Conservation (phyloP, 2,888 invertebrate species). For the Pollenia amentaria region DNA sequence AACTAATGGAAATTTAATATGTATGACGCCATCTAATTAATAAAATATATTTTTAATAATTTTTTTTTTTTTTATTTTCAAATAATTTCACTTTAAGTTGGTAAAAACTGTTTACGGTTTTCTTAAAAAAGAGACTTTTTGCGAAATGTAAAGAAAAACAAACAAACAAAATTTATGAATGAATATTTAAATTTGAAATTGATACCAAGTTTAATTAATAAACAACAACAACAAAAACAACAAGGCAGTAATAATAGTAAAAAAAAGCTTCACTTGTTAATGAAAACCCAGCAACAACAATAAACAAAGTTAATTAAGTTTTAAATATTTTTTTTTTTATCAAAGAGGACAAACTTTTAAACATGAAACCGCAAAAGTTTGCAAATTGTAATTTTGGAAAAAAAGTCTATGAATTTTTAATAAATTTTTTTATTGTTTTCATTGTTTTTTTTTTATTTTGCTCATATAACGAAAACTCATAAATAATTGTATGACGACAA, state of each 20-base stretch:
- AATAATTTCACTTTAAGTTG: conserved; percentile 68
- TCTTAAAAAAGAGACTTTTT: conserved; percentile 20
- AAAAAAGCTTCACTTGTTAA: conserved; percentile 37
- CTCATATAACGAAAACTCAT: neutral
- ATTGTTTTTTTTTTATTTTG: neutral
- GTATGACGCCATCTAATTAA: conserved; percentile 61
- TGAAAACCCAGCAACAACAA: conserved; percentile 27
- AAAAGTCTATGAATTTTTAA: conserved; percentile 2
- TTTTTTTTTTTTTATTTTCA: conserved; percentile 18
- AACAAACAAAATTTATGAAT: conserved; percentile 41
- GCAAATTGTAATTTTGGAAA: neutral
- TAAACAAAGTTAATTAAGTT: conserved; percentile 51
- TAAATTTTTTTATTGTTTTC: neutral
- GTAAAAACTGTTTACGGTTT: conserved; percentile 50
- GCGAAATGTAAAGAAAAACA: conserved; percentile 22
- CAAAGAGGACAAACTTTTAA: conserved; percentile 26
- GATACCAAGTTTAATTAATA: conserved; percentile 43
- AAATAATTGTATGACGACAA: conserved; percentile 46
- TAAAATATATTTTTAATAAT: neutral
- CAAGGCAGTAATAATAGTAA: neutral
- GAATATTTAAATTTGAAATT: conserved; percentile 55
- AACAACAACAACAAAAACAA: conserved; percentile 5
- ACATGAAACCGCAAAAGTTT: conserved; percentile 43
- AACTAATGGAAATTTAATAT: conserved; percentile 36
- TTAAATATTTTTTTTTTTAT: conserved; percentile 10